Percentiles rank a stretch among this genome's conserved stretches.
Evolutionary conservation across 2,797 vertebrate genomes (phyloP).

Genomic region (Hippopotamyrus pictus): DNA sequence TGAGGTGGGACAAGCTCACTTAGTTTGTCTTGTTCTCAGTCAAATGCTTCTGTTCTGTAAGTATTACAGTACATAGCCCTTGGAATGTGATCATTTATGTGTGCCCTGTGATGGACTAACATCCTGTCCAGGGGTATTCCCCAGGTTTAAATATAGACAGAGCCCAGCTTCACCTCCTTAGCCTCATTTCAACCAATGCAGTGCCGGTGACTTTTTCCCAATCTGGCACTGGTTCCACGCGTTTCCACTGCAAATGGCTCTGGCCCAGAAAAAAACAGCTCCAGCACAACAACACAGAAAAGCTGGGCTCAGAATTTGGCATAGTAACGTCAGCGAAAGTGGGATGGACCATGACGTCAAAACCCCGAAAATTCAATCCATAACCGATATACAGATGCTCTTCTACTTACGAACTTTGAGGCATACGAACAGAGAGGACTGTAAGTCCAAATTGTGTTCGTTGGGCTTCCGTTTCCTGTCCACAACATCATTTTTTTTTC

Average conservation of each 20-base stretch:
- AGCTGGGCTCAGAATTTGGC: not conserved
- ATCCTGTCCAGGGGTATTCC: not conserved
- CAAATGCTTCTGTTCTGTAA: not conserved
- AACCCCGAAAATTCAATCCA: not conserved
- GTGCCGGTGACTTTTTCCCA: not conserved
- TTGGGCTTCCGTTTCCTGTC: too few relatives aligned
- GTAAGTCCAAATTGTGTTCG: too few relatives aligned
- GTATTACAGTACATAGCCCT: not conserved
- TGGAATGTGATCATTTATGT: not conserved
- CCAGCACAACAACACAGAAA: not conserved
- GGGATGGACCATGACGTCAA: not conserved
- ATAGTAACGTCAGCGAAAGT: not conserved
- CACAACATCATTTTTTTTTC: too few relatives aligned
- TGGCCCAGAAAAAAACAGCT: not conserved
- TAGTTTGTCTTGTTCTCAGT: not conserved
- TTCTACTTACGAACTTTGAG: not conserved
- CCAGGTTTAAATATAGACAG: not conserved
- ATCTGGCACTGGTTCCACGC: not conserved
- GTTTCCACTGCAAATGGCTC: not conserved
- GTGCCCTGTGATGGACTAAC: not conserved
- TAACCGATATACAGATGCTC: not conserved
- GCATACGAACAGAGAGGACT: too few relatives aligned
- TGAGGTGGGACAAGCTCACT: not conserved
- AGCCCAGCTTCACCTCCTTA: not conserved
- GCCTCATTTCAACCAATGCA: not conserved